Percentiles rank a stretch among this genome's conserved stretches.
Conservation (phyloP, 2,888 invertebrate species). For the Gerris lacustris region DNA sequence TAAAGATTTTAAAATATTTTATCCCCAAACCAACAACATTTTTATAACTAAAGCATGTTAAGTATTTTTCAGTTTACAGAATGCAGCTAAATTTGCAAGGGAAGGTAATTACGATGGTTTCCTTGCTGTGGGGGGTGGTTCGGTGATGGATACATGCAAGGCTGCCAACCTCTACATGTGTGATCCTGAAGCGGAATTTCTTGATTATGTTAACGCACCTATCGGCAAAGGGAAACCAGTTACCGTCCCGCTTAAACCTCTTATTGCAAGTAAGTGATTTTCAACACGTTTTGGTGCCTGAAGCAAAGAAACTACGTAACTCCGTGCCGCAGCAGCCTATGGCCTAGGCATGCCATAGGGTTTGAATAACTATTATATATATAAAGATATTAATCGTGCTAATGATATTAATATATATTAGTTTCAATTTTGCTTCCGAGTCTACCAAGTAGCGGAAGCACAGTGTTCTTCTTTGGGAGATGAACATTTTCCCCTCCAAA, state of each 20-base stretch:
- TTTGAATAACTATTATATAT: too few species aligned
- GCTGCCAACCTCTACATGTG: conserved; percentile 76
- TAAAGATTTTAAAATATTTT: too few species aligned
- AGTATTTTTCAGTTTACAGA: conserved; percentile 45
- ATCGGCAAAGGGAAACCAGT: conserved; percentile 71
- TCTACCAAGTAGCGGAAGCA: too few species aligned
- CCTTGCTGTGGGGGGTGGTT: conserved; percentile 83
- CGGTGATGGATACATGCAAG: conserved; percentile 85
- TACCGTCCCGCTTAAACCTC: conserved; percentile 59
- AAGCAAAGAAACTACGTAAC: too few species aligned
- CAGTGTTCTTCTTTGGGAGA: too few species aligned
- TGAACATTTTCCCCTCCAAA: too few species aligned
- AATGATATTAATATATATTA: too few species aligned
- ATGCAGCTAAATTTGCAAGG: conserved; percentile 65
- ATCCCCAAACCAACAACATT: too few species aligned
- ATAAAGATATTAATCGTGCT: too few species aligned
- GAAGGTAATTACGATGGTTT: conserved; percentile 65
- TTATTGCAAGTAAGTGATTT: conserved; percentile 55
- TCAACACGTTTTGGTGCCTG: neutral
- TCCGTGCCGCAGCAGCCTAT: neutral
- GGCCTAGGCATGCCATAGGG: neutral
- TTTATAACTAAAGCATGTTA: too few species aligned
- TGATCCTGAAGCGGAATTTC: conserved; percentile 66
- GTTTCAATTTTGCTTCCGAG: too few species aligned
- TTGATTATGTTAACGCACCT: conserved; percentile 79